phyloP scores from a whole-genome alignment of 2,113 vertebrate genomes.

The Ploceus nigricollis region DNA sequence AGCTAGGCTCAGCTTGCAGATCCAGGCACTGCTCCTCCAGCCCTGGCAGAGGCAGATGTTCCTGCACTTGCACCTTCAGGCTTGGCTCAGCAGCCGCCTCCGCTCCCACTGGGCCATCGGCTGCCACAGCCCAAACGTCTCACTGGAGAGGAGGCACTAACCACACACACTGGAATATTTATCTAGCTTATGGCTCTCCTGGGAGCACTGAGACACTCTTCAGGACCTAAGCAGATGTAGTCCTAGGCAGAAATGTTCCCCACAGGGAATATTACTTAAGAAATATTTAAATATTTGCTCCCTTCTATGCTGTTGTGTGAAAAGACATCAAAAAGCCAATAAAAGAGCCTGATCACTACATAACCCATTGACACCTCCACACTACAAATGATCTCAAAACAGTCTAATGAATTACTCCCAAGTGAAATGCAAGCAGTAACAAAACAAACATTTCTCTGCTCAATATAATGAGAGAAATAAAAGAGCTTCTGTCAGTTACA shows the following conservation, averaged over 20 bases:
- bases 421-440: background rate
- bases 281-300: background rate
- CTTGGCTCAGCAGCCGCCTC: background rate
- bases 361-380: background rate
- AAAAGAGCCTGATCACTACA: background rate
- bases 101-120: background rate
- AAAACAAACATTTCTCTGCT: background rate
- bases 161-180: background rate
- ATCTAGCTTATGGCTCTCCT: background rate
- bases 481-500: background rate
- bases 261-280: background rate
- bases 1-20: background rate
- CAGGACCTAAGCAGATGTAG: background rate
- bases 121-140: background rate
- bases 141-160: background rate
- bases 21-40: background rate
- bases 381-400: background rate
- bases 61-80: background rate
- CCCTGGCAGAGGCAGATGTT: background rate
- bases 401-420: background rate
- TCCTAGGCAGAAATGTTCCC: background rate
- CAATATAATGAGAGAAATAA: background rate
- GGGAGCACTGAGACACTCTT: background rate
- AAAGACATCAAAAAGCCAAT: background rate
- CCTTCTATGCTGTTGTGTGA: background rate